A percentile compares a stretch with the other conserved stretches of the same genome.
phyloP scores from a whole-genome alignment of 2,888 invertebrate genomes.

The Epinotia nisella region DNA sequence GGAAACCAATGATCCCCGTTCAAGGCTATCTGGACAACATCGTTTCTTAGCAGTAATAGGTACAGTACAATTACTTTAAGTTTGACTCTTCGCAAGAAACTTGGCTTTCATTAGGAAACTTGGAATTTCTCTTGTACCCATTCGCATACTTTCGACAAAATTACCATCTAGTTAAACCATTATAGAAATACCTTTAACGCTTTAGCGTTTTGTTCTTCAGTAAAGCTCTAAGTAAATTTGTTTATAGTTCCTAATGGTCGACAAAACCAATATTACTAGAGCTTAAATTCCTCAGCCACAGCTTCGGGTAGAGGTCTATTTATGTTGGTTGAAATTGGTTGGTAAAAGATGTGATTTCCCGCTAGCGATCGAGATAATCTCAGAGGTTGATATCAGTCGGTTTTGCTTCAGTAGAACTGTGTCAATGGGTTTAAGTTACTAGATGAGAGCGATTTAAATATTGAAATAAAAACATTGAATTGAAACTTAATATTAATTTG shows the following conservation, averaged over 20 bases:
- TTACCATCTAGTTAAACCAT: constrained; percentile 29
- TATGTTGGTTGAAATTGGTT: constrained; percentile 37
- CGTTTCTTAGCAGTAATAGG: too few relatives aligned
- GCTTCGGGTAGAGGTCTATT: neutral
- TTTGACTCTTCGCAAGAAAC: neutral
- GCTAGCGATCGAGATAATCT: constrained; percentile 50
- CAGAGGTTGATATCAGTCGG: constrained; percentile 38
- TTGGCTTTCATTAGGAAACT: constrained; percentile 3
- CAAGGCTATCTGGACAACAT: too few relatives aligned
- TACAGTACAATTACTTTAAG: too few relatives aligned
- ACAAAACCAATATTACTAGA: neutral
- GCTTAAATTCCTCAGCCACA: neutral
- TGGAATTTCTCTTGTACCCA: constrained; percentile 31
- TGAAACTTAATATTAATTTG: neutral
- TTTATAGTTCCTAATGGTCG: constrained; percentile 3
- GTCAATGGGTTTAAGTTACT: constrained; percentile 36
- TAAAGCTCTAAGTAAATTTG: constrained; percentile 3
- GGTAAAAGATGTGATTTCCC: constrained; percentile 54
- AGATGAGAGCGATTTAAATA: constrained; percentile 13
- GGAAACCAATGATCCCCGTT: too few relatives aligned
- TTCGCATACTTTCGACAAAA: constrained; percentile 41
- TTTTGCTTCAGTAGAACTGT: constrained; percentile 45
- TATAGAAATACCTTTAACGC: neutral
- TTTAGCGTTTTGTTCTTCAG: neutral
- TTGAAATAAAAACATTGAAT: neutral